phyloP scores from a whole-genome alignment of 2,113 vertebrate species.

The Onychorhynchus coronatus region DNA sequence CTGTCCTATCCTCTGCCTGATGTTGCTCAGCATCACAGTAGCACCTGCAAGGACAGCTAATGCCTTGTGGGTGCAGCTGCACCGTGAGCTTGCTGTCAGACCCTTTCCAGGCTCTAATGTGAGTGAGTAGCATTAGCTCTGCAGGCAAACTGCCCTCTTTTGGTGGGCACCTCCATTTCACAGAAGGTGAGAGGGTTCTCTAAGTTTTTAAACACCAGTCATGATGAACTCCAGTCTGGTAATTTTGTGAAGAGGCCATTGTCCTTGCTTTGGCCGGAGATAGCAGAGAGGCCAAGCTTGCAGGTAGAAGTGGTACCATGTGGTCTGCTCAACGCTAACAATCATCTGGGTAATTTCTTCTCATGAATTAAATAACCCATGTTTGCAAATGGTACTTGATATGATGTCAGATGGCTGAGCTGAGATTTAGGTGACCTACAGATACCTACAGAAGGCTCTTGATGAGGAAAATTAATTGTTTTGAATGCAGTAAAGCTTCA shows the following conservation, averaged over 20 bases:
- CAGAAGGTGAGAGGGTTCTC: not conserved
- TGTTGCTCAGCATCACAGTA: not conserved
- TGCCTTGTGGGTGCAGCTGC: not conserved
- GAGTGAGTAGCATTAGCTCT: not conserved
- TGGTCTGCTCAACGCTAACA: not conserved
- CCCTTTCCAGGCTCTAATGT: not conserved
- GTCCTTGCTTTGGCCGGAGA: not conserved
- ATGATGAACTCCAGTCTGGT: not conserved
- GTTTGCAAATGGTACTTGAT: not conserved
- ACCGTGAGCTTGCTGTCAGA: not conserved
- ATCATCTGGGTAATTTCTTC: fast-evolving
- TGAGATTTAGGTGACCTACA: not conserved
- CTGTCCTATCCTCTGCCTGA: not conserved
- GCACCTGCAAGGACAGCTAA: not conserved
- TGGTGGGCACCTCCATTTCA: not conserved
- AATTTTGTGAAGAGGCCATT: not conserved
- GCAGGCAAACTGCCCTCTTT: not conserved
- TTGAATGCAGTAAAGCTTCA: not conserved
- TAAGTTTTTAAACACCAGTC: not conserved
- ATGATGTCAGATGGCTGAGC: not conserved
- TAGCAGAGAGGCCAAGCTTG: not conserved
- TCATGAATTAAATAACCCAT: not conserved
- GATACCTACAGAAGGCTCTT: not conserved
- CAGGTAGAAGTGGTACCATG: not conserved
- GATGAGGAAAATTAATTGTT: not conserved